Percentiles rank a stretch among this genome's conserved stretches.
Conservation (phyloP, 2,113 vertebrate genomes). For the Phainopepla nitens region DNA sequence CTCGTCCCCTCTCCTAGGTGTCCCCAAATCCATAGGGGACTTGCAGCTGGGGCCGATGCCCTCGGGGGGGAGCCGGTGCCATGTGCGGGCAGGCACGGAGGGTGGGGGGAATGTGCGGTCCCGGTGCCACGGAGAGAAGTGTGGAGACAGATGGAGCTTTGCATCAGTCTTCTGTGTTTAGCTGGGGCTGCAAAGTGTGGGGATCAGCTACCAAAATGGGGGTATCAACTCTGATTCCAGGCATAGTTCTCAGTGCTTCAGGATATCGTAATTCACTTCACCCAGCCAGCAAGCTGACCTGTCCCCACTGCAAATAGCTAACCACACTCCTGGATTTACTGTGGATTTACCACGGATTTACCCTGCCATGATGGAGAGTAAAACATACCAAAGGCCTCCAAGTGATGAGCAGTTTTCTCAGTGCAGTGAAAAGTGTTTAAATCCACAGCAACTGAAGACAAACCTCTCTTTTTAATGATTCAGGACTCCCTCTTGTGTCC, state of each 20-base stretch:
- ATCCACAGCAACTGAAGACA: background rate
- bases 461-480: background rate
- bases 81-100: fast-evolving
- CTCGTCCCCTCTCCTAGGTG: background rate
- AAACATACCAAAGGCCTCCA: background rate
- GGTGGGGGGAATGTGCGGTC: fast-evolving
- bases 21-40: background rate
- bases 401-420: background rate
- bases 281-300: background rate
- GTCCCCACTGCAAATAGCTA: background rate
- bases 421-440: background rate
- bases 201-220: background rate
- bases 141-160: background rate
- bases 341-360: background rate
- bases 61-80: background rate
- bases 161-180: background rate
- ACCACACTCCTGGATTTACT: background rate
- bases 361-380: background rate
- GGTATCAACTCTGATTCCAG: background rate
- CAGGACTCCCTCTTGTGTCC: conserved; percentile 62
- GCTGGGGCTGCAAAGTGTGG: background rate
- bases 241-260: background rate
- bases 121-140: fast-evolving
- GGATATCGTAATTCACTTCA: background rate
- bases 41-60: fast-evolving